Percentiles rank a stretch among this genome's conserved stretches.
phyloP scores from a whole-genome alignment of 2,113 vertebrate species.

The Brienomyrus brachyistius region DNA sequence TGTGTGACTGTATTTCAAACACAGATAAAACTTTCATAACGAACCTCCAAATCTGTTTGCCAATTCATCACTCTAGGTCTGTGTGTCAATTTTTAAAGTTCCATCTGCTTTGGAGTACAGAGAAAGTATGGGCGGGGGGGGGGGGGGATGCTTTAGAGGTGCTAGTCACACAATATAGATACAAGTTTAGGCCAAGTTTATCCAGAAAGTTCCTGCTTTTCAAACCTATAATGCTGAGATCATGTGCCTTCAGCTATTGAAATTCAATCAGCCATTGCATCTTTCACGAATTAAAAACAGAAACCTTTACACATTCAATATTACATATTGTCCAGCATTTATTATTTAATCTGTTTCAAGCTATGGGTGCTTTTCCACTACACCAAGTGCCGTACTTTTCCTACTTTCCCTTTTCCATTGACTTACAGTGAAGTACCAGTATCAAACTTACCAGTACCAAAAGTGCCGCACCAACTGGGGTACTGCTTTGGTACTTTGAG shows the following conservation, averaged over 20 bases:
- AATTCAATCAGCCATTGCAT: background rate
- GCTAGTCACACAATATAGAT: background rate
- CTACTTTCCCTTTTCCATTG: no score
- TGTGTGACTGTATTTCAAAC: background rate
- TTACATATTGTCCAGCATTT: background rate
- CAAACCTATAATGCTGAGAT: background rate
- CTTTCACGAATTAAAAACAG: background rate
- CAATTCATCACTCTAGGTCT: background rate
- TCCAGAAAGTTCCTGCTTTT: background rate
- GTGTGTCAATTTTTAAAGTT: background rate
- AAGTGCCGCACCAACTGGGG: no score
- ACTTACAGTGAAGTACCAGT: no score
- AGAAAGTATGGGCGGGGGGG: background rate
- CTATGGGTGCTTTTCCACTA: background rate
- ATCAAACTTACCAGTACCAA: no score
- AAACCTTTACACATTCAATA: background rate
- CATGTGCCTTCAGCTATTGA: background rate
- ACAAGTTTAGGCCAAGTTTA: background rate
- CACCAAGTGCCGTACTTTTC: no score
- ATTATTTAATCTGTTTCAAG: background rate
- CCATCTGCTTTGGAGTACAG: background rate
- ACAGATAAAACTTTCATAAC: background rate
- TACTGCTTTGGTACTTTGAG: no score
- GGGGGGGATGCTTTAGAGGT: background rate
- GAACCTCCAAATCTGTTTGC: background rate